Evolutionary conservation across 1,140 invertebrate species (phyloP), one percentile per base, ranked within the genome.

Genomic region (Panulirus ornatus): DNA sequence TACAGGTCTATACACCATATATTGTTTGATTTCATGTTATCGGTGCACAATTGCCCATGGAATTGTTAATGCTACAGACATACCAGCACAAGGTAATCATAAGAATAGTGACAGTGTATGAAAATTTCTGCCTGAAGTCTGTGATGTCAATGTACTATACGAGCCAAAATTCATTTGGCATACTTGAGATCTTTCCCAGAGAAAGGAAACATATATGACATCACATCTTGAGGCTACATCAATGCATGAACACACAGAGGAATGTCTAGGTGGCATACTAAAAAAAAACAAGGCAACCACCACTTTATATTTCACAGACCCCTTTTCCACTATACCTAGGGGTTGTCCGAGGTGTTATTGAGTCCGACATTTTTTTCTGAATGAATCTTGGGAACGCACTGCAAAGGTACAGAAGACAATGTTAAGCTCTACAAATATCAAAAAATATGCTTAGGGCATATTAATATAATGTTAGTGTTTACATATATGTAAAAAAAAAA

Each of bases 301-400:
- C 58, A 66, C 8, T 66, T 66, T 27, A 5, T 14, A n/a, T 47
- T 14, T 66, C 58, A 66, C 58, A 66, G 58, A 66, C 58, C 58
- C 58, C 58, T 30, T 66, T 66, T 30, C 27, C 30, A 85, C 91
- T 85, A 82, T 91, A 91, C 91, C 91, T 91, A 91, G 87, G 73
- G 42, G 84, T 54, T 54, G 73, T 81, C 71, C 91, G 82, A 27
- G 87, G 51, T 40, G 91, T 84, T 82, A 91, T 84, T 8, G 91
- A 89, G 87, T 89, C 88, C 86, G 73, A 89, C 82, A 91, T 91
- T 89, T 91, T 91, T 91, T 91, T 85, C 81, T 89, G 86, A 81
- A 91, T 91, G 88, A 91, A 86, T 81, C 88, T 89, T 89, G 91
- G 91, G 87, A 88, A 91, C 58, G 76, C 91, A 76, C 91, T 91